Base-by-base conservation (phyloP, 1,140 invertebrate species). In the Medauroidea extradentata region DNA sequence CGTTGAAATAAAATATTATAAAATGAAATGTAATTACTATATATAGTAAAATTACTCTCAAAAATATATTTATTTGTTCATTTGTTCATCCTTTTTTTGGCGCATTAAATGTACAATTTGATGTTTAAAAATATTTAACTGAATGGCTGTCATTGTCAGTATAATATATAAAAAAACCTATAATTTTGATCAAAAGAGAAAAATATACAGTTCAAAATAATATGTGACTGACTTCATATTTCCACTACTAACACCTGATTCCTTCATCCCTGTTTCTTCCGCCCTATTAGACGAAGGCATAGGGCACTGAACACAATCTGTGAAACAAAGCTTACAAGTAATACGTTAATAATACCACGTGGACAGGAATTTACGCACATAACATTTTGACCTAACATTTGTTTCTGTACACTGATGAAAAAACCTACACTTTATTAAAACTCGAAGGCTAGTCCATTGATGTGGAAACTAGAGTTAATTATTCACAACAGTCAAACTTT, bases 61-160 rank as follows among this genome's bases (percentile, higher is more conserved):
- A 24, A 54, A 54, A 54, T 34, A 54, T 54, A 54, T 54, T 54
- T 54, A 54, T 54, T 54, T 54, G 53, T 54, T 41, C 24, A 43
- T 54, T 54, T 54, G 53, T 54, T 41, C 41, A 43, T 54, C 42
- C 42, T 38, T 54, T 38, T 24, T 19, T 24, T 38, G 34, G 9
- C 21, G 14, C 51, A 52, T 53, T 34, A 53, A 29, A 24, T 53
- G 51, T 53, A n/a, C 24, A 53, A 53, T 24, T 54, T 43, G 29
- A 54, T 54, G 53, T 54, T 54, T n/a, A 34, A 44, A 24, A 51
- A 48, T 24, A 48, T 23, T 16, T 16, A 51, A 34, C 4, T 54
- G 29, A 54, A 54, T 54, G 53, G 53, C 39, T 54, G 53, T 54
- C 27, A 53, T 54, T 54, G 42, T 54, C 19, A 54, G 38, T 54